Conservation (phyloP, 2,888 invertebrate genomes). For the Pemphredon lugubris region DNA sequence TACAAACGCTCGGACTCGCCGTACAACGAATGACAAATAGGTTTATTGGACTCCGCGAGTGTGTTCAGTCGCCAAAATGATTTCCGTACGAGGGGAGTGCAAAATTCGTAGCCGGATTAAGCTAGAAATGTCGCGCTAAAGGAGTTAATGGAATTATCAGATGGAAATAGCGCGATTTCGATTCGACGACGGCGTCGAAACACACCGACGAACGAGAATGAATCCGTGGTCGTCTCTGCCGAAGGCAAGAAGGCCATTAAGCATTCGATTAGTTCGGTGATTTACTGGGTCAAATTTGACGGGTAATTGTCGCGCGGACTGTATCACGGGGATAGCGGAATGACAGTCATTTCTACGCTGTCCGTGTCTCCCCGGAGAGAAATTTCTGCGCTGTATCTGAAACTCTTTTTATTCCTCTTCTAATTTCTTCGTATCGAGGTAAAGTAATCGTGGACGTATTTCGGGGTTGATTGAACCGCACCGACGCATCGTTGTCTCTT, state of each 20-base stretch:
- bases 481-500: too few species aligned
- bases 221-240: constrained; percentile 22
- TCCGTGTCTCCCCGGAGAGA: neutral
- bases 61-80: too few species aligned
- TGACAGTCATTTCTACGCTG: neutral
- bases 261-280: constrained; percentile 35
- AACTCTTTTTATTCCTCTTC: neutral
- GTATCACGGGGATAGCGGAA: neutral
- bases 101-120: constrained; percentile 8
- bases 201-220: constrained; percentile 16
- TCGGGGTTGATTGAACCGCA: too few species aligned
- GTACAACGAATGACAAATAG: too few species aligned
- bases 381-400: neutral
- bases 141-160: constrained; percentile 38
- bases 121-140: constrained; percentile 19
- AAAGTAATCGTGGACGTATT: too few species aligned
- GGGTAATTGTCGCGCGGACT: constrained; percentile 28
- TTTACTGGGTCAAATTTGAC: constrained; percentile 29
- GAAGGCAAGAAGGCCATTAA: constrained; percentile 27
- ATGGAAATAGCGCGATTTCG: constrained; percentile 56
- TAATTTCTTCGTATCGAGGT: constrained; percentile 3
- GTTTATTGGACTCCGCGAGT: too few species aligned
- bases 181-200: constrained; percentile 35
- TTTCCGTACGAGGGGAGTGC: neutral
- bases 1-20: too few species aligned